A percentile compares a stretch with the other conserved stretches of the same genome.
Evolutionary conservation across 2,797 vertebrate genomes (phyloP).

Genomic region (Squalus acanthias): DNA sequence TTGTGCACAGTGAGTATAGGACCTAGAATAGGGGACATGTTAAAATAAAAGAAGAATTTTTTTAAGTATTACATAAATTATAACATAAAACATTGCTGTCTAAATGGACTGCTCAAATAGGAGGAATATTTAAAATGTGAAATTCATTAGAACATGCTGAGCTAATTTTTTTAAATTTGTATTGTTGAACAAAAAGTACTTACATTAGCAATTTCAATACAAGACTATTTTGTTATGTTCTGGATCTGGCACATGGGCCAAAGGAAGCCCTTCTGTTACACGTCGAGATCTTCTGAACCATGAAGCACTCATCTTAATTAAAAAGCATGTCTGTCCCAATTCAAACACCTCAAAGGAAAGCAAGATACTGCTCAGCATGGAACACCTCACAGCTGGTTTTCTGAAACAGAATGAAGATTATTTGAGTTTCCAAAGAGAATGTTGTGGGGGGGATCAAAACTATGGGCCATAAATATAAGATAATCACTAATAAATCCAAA

Average conservation of each 20-base stretch:
- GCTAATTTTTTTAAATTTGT: neutral
- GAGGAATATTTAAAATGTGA: neutral
- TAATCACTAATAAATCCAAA: too few relatives aligned
- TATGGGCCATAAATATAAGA: too few relatives aligned
- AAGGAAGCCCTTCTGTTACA: neutral
- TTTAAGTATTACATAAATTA: neutral
- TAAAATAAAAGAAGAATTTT: neutral
- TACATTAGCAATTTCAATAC: neutral
- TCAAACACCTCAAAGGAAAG: neutral
- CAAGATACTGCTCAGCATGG: neutral
- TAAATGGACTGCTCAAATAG: neutral
- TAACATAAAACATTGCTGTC: neutral
- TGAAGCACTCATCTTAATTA: neutral
- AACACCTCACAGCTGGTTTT: neutral
- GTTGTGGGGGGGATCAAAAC: too few relatives aligned
- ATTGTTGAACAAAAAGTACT: neutral
- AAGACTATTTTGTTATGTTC: neutral
- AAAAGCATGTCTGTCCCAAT: neutral
- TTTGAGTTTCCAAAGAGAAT: neutral
- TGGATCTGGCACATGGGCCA: neutral
- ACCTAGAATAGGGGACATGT: neutral
- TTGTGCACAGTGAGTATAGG: neutral
- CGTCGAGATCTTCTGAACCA: neutral
- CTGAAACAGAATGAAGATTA: neutral
- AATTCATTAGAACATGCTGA: neutral